These are phyloP conservation scores for Gymnothorax javanicus DNA, from an alignment of 2,797 vertebrate genomes.

Conservation along the genomic window DNA sequence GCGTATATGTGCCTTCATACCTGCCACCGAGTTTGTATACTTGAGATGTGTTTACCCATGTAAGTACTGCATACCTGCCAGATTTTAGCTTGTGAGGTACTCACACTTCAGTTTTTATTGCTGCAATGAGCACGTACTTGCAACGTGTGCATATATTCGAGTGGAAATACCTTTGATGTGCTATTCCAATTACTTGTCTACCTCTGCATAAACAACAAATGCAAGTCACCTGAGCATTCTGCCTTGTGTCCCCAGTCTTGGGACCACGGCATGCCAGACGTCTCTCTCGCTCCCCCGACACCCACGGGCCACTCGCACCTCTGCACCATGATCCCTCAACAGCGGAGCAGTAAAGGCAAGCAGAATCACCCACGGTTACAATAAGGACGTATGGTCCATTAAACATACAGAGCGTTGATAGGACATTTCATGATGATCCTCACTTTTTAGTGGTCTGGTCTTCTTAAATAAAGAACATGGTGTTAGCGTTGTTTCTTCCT, in stretches of 20 bases:
- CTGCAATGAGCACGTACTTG: too few relatives aligned
- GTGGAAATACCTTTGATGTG: neutral
- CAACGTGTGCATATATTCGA: neutral
- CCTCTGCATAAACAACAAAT: neutral
- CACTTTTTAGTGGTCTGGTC: neutral
- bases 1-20: neutral
- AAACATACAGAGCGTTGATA: neutral
- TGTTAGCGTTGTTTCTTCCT: neutral
- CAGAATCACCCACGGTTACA: neutral
- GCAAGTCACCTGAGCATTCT: slow-evolving; percentile 27
- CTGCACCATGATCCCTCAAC: slow-evolving; percentile 66
- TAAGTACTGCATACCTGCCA: neutral
- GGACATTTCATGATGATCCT: neutral
- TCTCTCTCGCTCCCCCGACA: slow-evolving; percentile 54
- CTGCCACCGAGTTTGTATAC: neutral
- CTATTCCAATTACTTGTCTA: neutral
- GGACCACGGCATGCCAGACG: slow-evolving; percentile 65
- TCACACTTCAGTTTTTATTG: neutral
- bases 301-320: slow-evolving; percentile 68
- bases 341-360: slow-evolving; percentile 83
- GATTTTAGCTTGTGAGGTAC: neutral
- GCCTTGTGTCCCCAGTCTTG: slow-evolving; percentile 60
- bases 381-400: neutral
- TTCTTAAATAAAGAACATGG: neutral
- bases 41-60: neutral